phyloP scores from a whole-genome alignment of 2,888 invertebrate species.

The Epiblema foenella region DNA sequence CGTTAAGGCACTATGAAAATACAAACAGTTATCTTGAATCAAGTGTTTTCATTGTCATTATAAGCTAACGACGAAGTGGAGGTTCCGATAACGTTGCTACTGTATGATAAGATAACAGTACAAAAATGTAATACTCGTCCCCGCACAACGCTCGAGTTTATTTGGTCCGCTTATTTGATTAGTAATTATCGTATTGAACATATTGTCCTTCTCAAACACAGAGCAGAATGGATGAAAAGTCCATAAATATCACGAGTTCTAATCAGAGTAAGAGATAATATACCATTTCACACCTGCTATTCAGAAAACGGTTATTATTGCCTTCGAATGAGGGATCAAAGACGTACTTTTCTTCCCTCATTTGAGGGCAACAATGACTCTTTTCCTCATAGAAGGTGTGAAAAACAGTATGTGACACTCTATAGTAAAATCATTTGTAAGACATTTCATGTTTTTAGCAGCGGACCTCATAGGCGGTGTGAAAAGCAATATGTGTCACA shows the following conservation, averaged over 20 bases:
- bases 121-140: background rate
- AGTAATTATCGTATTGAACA: background rate
- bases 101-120: background rate
- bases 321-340: too few species aligned
- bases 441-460: too few species aligned
- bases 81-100: background rate
- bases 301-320: too few species aligned
- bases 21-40: constrained; percentile 19
- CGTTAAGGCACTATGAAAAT: constrained; percentile 34
- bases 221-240: background rate
- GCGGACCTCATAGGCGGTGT: too few species aligned
- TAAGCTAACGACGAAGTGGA: background rate
- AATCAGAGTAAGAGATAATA: too few species aligned
- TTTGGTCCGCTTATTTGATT: background rate
- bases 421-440: too few species aligned
- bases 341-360: too few species aligned
- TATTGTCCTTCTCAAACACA: background rate
- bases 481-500: too few species aligned
- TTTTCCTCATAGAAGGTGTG: too few species aligned
- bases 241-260: background rate
- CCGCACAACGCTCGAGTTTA: background rate
- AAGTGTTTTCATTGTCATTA: background rate
- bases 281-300: too few species aligned
- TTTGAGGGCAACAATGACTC: too few species aligned
- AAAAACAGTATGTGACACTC: too few species aligned